Percentiles rank a stretch among this genome's conserved stretches.
Conservation (phyloP, 1,140 invertebrate genomes). For the Diploscapter pachys region DNA sequence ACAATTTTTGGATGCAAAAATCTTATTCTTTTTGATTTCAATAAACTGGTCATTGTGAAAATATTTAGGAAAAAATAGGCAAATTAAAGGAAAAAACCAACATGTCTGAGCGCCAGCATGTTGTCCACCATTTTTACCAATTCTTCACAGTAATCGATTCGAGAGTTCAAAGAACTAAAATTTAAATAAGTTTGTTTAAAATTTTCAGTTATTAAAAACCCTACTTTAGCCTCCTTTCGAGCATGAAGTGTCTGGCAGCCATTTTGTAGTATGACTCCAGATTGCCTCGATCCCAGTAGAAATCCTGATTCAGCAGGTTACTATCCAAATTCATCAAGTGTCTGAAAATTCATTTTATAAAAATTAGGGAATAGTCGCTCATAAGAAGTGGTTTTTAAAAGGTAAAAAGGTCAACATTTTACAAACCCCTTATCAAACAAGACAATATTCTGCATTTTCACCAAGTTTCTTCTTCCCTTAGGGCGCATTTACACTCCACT, state of each 20-base stretch:
- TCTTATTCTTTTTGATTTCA: background rate
- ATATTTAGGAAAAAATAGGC: constrained; percentile 20
- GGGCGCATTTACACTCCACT: too few relatives aligned
- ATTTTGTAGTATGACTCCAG: constrained; percentile 41
- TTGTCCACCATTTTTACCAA: constrained; percentile 39
- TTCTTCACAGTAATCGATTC: constrained; percentile 41
- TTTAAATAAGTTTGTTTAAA: background rate
- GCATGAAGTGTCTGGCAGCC: constrained; percentile 34
- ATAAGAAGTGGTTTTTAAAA: background rate
- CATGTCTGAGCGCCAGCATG: constrained; percentile 31
- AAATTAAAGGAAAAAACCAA: constrained; percentile 17
- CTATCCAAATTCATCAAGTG: constrained; percentile 50
- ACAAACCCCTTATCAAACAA: too few relatives aligned
- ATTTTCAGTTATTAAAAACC: constrained; percentile 2
- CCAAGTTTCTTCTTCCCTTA: too few relatives aligned
- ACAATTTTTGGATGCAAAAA: background rate
- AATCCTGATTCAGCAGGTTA: constrained; percentile 44
- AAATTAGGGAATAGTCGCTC: background rate
- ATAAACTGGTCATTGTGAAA: constrained; percentile 1
- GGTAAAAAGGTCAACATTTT: too few relatives aligned
- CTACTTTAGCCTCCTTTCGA: constrained; percentile 31
- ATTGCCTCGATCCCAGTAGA: constrained; percentile 50
- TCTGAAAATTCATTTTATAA: constrained; percentile 6
- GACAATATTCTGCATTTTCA: too few relatives aligned
- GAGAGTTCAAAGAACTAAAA: constrained; percentile 26